These are phyloP conservation scores for Axinella damicornis DNA, from an alignment of 37 sponge, comb jelly and placozoan genomes.

Conservation along the genomic window DNA sequence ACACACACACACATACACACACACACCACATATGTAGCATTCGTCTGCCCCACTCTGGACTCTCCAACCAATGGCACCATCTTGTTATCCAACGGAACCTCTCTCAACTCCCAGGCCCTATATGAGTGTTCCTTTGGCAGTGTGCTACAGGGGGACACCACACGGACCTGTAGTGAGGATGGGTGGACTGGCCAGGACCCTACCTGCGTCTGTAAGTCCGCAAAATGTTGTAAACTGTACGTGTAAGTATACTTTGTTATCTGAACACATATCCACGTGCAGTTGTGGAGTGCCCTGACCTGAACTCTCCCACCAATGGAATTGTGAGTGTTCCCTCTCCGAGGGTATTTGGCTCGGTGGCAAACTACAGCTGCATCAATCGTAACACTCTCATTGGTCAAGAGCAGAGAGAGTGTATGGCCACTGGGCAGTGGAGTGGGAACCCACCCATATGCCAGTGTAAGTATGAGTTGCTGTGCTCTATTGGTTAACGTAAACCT, in stretches of 20 bases:
- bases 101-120: not conserved
- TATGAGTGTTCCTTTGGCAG: not conserved
- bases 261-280: too few species aligned
- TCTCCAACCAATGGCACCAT: not conserved
- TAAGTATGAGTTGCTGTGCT: not conserved
- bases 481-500: too few species aligned
- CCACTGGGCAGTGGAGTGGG: conserved; percentile 35
- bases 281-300: not conserved
- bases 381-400: conserved; percentile 47
- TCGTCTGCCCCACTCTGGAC: conserved; percentile 12
- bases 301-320: conserved; percentile 39
- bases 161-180: conserved; percentile 16
- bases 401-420: conserved; percentile 24
- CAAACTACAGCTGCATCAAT: conserved; percentile 42
- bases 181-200: conserved; percentile 59
- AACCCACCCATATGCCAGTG: not conserved
- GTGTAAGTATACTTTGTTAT: too few species aligned
- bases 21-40: conserved; percentile 4
- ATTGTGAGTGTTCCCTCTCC: not conserved
- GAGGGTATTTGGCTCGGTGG: conserved; percentile 35
- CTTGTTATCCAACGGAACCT: not conserved
- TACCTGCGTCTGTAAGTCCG: not conserved
- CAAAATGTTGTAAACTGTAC: too few species aligned
- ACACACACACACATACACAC: conserved; percentile 8
- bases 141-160: not conserved